These are phyloP conservation scores for Lepidochrysops patricia DNA, from an alignment of 2,888 invertebrate species.

Conservation along the genomic window DNA sequence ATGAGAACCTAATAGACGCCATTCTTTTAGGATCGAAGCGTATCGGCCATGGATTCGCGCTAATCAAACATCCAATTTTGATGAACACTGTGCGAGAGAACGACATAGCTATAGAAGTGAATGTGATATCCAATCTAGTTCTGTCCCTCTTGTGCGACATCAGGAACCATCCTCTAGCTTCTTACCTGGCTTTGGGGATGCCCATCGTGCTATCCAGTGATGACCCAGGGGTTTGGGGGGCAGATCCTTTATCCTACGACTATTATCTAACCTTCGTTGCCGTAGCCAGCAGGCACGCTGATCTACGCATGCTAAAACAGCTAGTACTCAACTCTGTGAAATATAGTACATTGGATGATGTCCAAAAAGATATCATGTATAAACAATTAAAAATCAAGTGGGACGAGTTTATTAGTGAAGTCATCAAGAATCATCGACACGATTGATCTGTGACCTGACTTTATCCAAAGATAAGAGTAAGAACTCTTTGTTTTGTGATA, in stretches of 20 bases:
- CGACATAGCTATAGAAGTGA: conserved; percentile 83
- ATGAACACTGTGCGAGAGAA: conserved; percentile 69
- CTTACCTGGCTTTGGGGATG: conserved; percentile 77
- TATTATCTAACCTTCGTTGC: conserved; percentile 86
- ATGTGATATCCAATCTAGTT: conserved; percentile 87
- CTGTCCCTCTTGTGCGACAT: conserved; percentile 80
- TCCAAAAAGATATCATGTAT: conserved; percentile 35
- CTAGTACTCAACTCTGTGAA: conserved; percentile 83
- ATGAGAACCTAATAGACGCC: conserved; percentile 86
- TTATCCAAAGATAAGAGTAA: neutral
- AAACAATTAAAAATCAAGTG: conserved; percentile 41
- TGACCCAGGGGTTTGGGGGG: conserved; percentile 85
- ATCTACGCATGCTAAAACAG: conserved; percentile 82
- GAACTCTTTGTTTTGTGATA: neutral
- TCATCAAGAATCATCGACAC: conserved; percentile 17
- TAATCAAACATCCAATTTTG: conserved; percentile 81
- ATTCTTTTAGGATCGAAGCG: conserved; percentile 81
- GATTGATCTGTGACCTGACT: neutral
- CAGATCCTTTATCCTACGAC: conserved; percentile 83
- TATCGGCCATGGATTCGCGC: conserved; percentile 85
- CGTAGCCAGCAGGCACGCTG: conserved; percentile 79
- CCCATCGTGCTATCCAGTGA: conserved; percentile 86
- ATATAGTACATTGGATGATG: conserved; percentile 73
- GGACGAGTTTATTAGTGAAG: conserved; percentile 42
- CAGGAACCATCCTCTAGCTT: conserved; percentile 83